Conservation (phyloP, 2,888 invertebrate species). For the Catocala sponsa region DNA sequence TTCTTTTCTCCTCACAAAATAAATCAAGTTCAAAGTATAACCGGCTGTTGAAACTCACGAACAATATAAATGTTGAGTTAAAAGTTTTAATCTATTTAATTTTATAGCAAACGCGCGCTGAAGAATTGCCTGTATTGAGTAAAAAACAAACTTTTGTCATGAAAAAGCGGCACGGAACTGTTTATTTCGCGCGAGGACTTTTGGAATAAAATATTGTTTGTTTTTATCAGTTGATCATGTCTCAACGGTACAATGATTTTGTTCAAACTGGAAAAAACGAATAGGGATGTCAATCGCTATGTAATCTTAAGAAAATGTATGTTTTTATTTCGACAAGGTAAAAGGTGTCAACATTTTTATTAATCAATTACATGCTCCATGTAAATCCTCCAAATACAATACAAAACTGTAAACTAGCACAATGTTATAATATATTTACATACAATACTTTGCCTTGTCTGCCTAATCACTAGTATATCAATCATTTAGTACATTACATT, state of each 20-base stretch:
- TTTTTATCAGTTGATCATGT: conserved; percentile 14
- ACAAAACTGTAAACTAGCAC: no score
- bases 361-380: no score
- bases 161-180: conserved; percentile 10
- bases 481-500: no score
- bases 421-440: no score
- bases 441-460: no score
- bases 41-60: not conserved
- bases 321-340: no score
- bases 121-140: not conserved
- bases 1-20: conserved; percentile 18
- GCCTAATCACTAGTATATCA: no score
- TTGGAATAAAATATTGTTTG: conserved; percentile 14
- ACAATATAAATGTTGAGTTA: conserved; percentile 10
- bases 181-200: conserved; percentile 14
- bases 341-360: no score
- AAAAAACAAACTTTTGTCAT: conserved; percentile 10
- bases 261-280: not conserved
- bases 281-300: not conserved
- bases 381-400: no score
- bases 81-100: conserved; percentile 20
- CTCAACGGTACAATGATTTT: conserved; percentile 11
- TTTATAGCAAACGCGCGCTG: conserved; percentile 6
- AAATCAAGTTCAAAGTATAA: conserved; percentile 2
- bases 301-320: no score